Evolutionary conservation across 2,797 vertebrate species (phyloP), one percentile per base, ranked within the genome.

Genomic region (Discoglossus pictus): DNA sequence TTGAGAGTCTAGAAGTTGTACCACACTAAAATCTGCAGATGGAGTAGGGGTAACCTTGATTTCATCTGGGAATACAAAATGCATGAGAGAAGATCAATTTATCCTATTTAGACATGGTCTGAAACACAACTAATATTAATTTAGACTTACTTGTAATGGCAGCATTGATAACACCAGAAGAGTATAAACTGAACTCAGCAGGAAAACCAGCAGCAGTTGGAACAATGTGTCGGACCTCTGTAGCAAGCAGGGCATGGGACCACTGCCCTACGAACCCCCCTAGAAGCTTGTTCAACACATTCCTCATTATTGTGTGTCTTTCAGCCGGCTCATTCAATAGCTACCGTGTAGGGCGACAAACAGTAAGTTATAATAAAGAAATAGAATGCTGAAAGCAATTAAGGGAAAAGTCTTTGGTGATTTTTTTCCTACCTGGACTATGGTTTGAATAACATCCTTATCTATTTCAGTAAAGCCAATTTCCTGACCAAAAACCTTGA

Each of bases 401-500:
- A 25, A 2, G n/a, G 44, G 9, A 58, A 35, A 4, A 50, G 25
- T 10, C 0, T 20, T 13, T 6, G 6, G 2, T 1, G 6, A 4
- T 21, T 8, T 10, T n/a, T 15, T 23, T 21, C 39, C 25, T 84
- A 95, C 93, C 83, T 70, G 83, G n/a, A 86, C 6, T 35, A 83
- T 47, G 9, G 55, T 79, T 1, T 82, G 76, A 42, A 95, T 55
- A 1, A 77, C 40, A 1, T 89, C 86, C 80, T 86, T 92, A 12
- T 79, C 83, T 23, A 96, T 18, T 50, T 82, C 84, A 39, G 75
- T 7, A 10, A 80, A 93, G 65, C 82, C 79, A 43, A 88, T 50
- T 77, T 96, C 93, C 78, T 95, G 93, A 61, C 91, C 92, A 51
- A 83, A 82, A 2, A 77, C 0, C 7, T 91, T 90, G 6, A 83